These are phyloP conservation scores for Lithobates sylvaticus DNA, from an alignment of 2,797 vertebrate species.

Conservation along the genomic window DNA sequence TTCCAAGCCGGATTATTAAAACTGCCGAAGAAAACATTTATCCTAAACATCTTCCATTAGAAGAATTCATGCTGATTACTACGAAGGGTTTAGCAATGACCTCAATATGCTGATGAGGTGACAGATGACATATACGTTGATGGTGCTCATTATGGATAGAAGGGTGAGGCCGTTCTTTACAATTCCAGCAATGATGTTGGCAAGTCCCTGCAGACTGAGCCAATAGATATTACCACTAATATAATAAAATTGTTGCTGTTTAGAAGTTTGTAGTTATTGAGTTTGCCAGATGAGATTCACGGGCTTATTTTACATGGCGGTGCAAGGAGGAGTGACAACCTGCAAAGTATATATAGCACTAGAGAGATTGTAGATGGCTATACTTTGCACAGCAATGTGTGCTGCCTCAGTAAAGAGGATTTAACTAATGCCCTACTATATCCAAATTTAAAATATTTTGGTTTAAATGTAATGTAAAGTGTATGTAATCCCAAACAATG, in stretches of 20 bases:
- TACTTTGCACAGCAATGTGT: too few relatives aligned
- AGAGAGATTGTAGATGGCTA: not conserved
- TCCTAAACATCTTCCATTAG: slow-evolving; percentile 8
- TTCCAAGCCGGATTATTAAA: slow-evolving; percentile 14
- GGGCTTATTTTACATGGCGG: not conserved
- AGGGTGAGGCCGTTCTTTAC: slow-evolving; percentile 7
- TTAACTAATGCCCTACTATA: too few relatives aligned
- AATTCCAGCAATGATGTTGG: not conserved
- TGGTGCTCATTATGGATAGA: not conserved
- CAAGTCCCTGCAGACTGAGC: not conserved
- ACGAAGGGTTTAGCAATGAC: slow-evolving; percentile 21
- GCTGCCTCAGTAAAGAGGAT: too few relatives aligned
- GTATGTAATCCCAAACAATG: too few relatives aligned
- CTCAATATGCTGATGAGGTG: slow-evolving; percentile 40
- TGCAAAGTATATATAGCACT: not conserved
- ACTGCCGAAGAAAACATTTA: slow-evolving; percentile 25
- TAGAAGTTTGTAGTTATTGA: not conserved
- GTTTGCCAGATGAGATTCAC: not conserved
- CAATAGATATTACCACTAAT: not conserved
- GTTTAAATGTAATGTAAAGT: too few relatives aligned
- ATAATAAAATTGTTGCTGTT: not conserved
- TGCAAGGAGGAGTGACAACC: not conserved
- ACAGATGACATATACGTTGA: slow-evolving; percentile 33
- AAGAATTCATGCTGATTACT: slow-evolving; percentile 12
- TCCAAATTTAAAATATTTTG: too few relatives aligned